Evolutionary conservation across 2,797 vertebrate species (phyloP).

Genomic region (Sebastes flavidus): DNA sequence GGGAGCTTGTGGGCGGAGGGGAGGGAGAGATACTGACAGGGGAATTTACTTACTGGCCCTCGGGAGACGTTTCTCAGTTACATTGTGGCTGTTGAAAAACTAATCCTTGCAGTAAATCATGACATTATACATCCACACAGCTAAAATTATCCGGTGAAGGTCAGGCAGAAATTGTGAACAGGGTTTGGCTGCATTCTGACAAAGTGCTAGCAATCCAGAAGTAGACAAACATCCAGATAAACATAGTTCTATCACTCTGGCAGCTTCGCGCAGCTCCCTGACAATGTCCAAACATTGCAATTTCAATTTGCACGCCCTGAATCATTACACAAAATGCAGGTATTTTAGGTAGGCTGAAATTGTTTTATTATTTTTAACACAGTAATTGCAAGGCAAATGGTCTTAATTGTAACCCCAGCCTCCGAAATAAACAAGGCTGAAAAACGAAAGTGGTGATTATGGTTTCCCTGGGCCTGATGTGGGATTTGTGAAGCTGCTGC

Average conservation of each 20-base stretch:
- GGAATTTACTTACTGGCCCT: conserved; percentile 70
- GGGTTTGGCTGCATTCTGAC: conserved; percentile 70
- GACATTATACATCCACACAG: conserved; percentile 75
- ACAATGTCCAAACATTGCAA: conserved; percentile 80
- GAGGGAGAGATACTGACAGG: conserved; percentile 60
- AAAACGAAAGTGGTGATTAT: conserved; percentile 85
- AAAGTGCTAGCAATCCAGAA: conserved; percentile 70
- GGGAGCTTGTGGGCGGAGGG: conserved; percentile 38
- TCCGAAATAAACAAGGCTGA: conserved; percentile 88
- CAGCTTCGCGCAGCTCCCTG: conserved; percentile 66
- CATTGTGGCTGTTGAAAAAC: conserved; percentile 75
- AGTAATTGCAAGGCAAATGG: conserved; percentile 87
- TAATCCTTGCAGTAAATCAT: conserved; percentile 78
- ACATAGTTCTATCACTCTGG: conserved; percentile 72
- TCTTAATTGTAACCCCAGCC: conserved; percentile 87
- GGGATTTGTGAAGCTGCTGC: conserved; percentile 84
- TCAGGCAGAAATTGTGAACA: conserved; percentile 71
- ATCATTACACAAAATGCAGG: conserved; percentile 79
- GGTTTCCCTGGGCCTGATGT: conserved; percentile 85
- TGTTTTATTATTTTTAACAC: conserved; percentile 89
- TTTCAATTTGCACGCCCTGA: conserved; percentile 82
- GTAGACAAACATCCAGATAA: conserved; percentile 74
- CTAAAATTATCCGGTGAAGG: conserved; percentile 76
- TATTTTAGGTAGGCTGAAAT: conserved; percentile 81
- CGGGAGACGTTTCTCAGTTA: conserved; percentile 69